These are phyloP conservation scores for Mus pahari DNA, from an alignment of 2,113 vertebrate species.

Conservation along the genomic window DNA sequence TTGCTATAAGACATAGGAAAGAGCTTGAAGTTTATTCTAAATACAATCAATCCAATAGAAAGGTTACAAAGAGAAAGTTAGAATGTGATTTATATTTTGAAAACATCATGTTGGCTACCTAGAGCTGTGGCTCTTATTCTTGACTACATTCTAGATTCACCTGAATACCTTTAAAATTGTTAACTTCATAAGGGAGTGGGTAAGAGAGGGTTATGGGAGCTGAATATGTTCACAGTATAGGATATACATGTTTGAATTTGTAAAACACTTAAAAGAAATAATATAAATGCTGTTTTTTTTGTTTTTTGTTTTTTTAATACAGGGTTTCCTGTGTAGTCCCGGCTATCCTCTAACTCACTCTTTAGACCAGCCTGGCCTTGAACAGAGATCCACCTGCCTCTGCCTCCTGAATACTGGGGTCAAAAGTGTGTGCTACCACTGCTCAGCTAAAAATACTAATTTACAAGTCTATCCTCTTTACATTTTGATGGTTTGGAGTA, in stretches of 20 bases:
- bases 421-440: neutral
- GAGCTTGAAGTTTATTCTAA: conserved; percentile 43
- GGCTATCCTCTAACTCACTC: neutral
- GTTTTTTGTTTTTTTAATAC: neutral
- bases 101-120: conserved; percentile 10
- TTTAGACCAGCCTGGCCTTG: neutral
- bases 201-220: neutral
- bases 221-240: neutral
- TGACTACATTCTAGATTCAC: neutral
- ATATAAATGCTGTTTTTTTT: neutral
- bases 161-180: neutral
- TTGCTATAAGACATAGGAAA: neutral
- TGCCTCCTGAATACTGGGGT: neutral
- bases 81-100: conserved; percentile 33
- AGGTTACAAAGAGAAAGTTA: neutral
- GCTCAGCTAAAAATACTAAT: neutral
- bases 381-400: neutral
- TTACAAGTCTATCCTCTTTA: conserved; percentile 5
- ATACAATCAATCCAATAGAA: neutral
- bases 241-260: neutral
- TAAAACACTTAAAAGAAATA: neutral
- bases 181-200: neutral
- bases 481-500: neutral
- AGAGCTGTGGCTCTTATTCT: conserved; percentile 14
- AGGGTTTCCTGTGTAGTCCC: neutral